Evolutionary conservation across 2,797 vertebrate genomes (phyloP), one percentile per base, ranked within the genome.

Genomic region (Acridotheres tristis): DNA sequence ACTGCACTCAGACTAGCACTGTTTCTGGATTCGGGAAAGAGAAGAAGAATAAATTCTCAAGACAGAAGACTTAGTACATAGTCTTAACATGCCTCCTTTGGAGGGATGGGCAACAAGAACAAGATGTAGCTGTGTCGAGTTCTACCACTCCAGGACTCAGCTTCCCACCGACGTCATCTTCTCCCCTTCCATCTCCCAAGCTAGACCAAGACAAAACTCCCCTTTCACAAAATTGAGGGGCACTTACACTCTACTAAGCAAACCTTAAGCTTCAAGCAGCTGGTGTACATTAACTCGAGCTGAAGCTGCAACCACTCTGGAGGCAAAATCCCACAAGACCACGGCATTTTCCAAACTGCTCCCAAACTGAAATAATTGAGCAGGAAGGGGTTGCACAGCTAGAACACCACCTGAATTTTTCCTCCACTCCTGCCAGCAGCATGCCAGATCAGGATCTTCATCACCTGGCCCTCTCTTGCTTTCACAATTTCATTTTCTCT

Each of bases 1-100:
- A 71, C 13, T 0, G 1, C 1, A 1, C 45, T 74, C 38, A 79
- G 26, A 36, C 0, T 1, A 34, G 13, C 2, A 0, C 32, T 1
- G 0, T 16, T 67, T 75, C 51, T 58, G 25, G 30, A 40, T n/a
- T 78, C 42, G 20, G 3, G 7, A 79, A 92, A 62, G 25, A 68
- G 42, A n/a, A 34, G 16, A 14, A 71, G 8, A 82, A 59, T 42
- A 58, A 34, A 78, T 43, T 69, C 18, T 54, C 27, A 68, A 81
- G 34, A 73, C 4, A 75, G 40, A 85, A 74, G 29, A 71, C 32
- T 27, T 8, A 36, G 27, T 11, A 76, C 5, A 13, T 2, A 83
- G 17, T 8, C 4, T 0, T 20, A 69, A 57, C 19, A n/a, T 7
- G 9, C 7, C 25, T 48, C 11, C 19, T 58, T 53, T 61, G 38